Base-by-base conservation (phyloP, 2,888 invertebrate genomes). In the Rapana venosa region DNA sequence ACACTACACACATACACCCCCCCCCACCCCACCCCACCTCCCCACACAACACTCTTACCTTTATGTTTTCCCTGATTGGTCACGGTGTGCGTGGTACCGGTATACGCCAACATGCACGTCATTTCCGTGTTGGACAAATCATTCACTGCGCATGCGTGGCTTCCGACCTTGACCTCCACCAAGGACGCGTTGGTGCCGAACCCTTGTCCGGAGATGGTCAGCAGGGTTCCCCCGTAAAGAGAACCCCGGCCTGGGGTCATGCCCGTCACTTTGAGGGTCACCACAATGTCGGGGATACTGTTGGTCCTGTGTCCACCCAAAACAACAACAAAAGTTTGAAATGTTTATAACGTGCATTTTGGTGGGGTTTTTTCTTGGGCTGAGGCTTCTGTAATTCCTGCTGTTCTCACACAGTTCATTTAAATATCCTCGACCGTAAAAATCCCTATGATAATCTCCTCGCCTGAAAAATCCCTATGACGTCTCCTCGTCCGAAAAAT, bases 181-280 rank as follows among this genome's bases (percentile, higher is more conserved):
- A 88, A n/a, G 0, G 91, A 90, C 20, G 88, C 70, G 87, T 92
- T 91, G 47, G 88, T 91, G 26, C 93, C 93, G 90, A 95, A 95
- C 4, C 94, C 94, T 6, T 90, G 87, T 0, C 95, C 95, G 13
- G 90, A 91, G 26, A 95, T 83, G 0, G 93, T 93, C 35, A 94
- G 89, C 22, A 85, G 87, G n/a, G 94, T 93, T 30, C 94, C 94
- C 15, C 94, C 94, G 85, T 93, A 93, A 32, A 94, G 36, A 8
- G 94, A 94, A 0, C 94, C 94, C 70, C 85, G 83, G 1, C 84
- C 79, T 20, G 94, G 94, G 70, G 88, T 92, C 26, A 94, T 91
- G n/a, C 93, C 92, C 30, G 92, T 94, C 0, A 95, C 92, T 84
- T 91, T 90, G 35, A 95, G 91, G 5, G 86, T 83, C 84, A 91